Evolutionary conservation across 2,797 vertebrate species (phyloP).

Genomic region (Loris lydekkerianus): DNA sequence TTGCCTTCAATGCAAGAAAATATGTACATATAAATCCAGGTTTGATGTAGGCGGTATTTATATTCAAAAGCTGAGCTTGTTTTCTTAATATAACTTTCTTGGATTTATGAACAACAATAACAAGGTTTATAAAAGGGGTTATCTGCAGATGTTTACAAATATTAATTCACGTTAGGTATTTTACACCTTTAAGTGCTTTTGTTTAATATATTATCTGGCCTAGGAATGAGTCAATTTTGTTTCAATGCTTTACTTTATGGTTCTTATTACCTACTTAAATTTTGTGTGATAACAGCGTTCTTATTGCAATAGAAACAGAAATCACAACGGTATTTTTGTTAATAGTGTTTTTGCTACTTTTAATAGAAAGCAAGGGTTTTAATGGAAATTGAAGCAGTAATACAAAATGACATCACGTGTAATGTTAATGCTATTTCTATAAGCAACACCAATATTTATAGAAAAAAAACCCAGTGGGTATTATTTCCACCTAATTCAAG

Average conservation of each 20-base stretch:
- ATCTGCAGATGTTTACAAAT: conserved; percentile 53
- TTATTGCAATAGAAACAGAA: conserved; percentile 70
- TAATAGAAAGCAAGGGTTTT: conserved; percentile 62
- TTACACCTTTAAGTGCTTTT: conserved; percentile 59
- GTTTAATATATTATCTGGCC: conserved; percentile 13
- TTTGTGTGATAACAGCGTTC: conserved; percentile 71
- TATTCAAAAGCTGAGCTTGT: conserved; percentile 50
- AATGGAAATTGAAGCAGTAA: conserved; percentile 61
- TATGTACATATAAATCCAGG: not conserved
- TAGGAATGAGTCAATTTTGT: conserved; percentile 48
- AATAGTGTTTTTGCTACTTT: conserved; percentile 80
- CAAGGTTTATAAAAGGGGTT: conserved; percentile 51
- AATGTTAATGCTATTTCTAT: conserved; percentile 13
- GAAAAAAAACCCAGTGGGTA: not conserved
- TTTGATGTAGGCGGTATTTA: conserved; percentile 21
- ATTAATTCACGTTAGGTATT: conserved; percentile 49
- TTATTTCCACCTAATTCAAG: conserved; percentile 40
- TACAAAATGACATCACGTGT: conserved; percentile 53
- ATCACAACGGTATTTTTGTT: conserved; percentile 83
- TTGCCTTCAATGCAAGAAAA: not conserved
- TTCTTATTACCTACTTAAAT: conserved; percentile 56
- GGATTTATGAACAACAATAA: conserved; percentile 28
- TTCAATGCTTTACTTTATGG: conserved; percentile 36
- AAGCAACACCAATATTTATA: not conserved
- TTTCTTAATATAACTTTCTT: conserved; percentile 54